Conservation (phyloP, 1,140 invertebrate genomes). For the Tribolium madens region DNA sequence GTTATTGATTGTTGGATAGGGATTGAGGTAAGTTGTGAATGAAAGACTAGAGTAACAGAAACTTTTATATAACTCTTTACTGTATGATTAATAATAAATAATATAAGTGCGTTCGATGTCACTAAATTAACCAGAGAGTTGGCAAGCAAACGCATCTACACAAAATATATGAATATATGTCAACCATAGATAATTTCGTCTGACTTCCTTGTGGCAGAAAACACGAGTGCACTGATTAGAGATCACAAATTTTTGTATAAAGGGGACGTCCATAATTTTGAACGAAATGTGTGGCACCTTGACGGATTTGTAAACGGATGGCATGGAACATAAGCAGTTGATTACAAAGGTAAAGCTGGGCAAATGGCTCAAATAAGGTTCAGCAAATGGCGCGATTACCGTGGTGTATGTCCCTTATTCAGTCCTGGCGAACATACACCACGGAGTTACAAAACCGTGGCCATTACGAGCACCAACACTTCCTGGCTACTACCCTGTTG, state of each 20-base stretch:
- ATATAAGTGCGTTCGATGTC: conserved; percentile 64
- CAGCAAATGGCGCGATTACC: conserved; percentile 36
- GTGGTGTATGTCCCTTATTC: conserved; percentile 25
- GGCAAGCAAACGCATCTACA: conserved; percentile 65
- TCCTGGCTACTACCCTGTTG: conserved; percentile 60
- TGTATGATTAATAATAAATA: conserved; percentile 58
- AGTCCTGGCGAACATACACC: conserved; percentile 38
- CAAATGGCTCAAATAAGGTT: conserved; percentile 37
- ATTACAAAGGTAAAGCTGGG: conserved; percentile 54
- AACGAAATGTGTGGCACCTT: conserved; percentile 40
- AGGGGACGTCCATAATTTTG: conserved; percentile 51
- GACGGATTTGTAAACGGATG: conserved; percentile 55
- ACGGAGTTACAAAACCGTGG: conserved; percentile 32
- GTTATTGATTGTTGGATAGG: not conserved
- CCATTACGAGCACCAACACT: conserved; percentile 40
- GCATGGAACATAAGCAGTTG: conserved; percentile 63
- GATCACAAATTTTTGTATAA: conserved; percentile 59
- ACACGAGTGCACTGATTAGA: conserved; percentile 59
- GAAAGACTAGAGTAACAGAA: conserved; percentile 55
- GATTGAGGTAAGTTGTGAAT: conserved; percentile 8
- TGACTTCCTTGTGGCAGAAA: conserved; percentile 55
- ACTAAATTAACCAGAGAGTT: conserved; percentile 63
- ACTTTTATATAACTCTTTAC: conserved; percentile 61
- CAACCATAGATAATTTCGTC: conserved; percentile 57
- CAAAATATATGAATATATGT: conserved; percentile 63